Evolutionary conservation across 2,113 vertebrate genomes (phyloP).

Genomic region (Calonectris borealis): DNA sequence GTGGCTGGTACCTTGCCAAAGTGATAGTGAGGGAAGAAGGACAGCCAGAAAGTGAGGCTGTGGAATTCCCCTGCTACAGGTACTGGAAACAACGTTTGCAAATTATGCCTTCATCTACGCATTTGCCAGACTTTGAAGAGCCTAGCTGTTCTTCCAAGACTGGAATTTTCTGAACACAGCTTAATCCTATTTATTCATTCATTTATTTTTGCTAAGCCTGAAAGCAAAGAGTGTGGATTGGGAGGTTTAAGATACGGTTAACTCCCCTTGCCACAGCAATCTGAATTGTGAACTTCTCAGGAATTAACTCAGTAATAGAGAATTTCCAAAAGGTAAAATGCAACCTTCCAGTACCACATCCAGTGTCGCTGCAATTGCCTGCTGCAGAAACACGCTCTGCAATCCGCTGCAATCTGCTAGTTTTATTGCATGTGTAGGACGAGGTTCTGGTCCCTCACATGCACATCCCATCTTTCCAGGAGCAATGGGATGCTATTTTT

Average conservation of each 20-base stretch:
- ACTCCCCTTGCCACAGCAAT: neutral
- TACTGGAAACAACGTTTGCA: conserved; percentile 53
- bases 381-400: neutral
- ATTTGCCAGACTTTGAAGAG: conserved; percentile 1
- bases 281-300: neutral
- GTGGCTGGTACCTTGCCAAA: conserved; percentile 95
- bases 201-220: conserved; percentile 15
- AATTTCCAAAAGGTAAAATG: neutral
- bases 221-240: conserved; percentile 23
- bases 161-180: conserved; percentile 10
- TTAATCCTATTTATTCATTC: conserved; percentile 23
- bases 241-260: neutral
- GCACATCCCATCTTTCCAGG: neutral
- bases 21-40: conserved; percentile 94
- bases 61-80: conserved; percentile 94
- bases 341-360: conserved; percentile 16
- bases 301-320: neutral
- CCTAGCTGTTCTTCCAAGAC: neutral
- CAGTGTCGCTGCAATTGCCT: neutral
- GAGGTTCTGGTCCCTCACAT: neutral
- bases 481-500: conserved; percentile 10
- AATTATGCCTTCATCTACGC: neutral
- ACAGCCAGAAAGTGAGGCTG: conserved; percentile 85
- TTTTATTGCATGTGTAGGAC: neutral
- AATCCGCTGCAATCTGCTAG: neutral